Base-by-base conservation (phyloP, 1,140 invertebrate species). In the Hyphantria cunea region DNA sequence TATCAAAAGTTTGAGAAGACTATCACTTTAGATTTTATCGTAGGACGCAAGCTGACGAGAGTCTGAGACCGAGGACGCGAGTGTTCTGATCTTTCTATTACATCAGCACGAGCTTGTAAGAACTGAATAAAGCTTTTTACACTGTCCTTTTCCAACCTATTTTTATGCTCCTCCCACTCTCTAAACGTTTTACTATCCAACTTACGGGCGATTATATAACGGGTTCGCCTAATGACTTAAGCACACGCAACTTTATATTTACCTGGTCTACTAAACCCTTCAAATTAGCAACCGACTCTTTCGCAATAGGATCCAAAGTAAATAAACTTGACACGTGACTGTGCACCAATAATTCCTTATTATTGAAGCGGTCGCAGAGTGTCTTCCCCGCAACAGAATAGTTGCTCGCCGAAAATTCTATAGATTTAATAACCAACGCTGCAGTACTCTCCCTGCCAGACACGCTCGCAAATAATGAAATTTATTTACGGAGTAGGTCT, bases 381-480 rank as follows among this genome's bases (percentile, higher is more conserved):
- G 44, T 9, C 17, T 55, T 32, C 53, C 53, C 44, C 7, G 53
- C 52, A 9, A 32, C 39, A 54, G 17, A 6, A 13, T 55, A 45
- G 25, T 41, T 53, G 14, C 13, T 53, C n/a, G 51, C 51, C 5
- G 32, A 53, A 25, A 53, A 53, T 10, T 42, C 37, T 14, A 41
- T 41, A 0, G 51, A 34, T 14, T 41, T 17, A 6, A 55, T 45
- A 0, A 55, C 31, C 25, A 54, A 39, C 44, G 53, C 53, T 33
- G 41, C 53, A 10, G 53, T 44, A 8, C 53, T 39, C 44, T 55
- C 53, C n/a, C n/a, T n/a, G n/a, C n/a, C 39, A 55, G 41, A 3
- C 39, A 55, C 8, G 39, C 25, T 41, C 41, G 14, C 8, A 55
- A 45, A 45, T 55, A 45, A 15, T 55, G 53, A 44, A 45, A 55